These are phyloP conservation scores for Mayetiola destructor DNA, from an alignment of 2,888 invertebrate genomes.

Conservation along the genomic window DNA sequence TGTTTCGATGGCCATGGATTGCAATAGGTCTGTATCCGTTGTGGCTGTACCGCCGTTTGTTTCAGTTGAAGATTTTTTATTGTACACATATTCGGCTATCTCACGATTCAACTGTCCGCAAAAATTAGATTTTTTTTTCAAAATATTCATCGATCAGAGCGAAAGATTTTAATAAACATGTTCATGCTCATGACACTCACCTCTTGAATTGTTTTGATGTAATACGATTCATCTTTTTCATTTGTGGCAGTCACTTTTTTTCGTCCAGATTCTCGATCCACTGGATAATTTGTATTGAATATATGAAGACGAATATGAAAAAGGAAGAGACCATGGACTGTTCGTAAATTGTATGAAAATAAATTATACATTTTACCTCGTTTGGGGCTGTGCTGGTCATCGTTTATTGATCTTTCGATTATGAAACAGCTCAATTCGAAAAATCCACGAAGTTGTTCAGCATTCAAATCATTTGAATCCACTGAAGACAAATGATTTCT, in stretches of 20 bases:
- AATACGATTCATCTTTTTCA: background rate
- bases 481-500: background rate
- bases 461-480: background rate
- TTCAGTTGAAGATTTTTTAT: background rate
- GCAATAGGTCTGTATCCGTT: background rate
- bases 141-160: background rate
- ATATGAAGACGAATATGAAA: too few species aligned
- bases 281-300: background rate
- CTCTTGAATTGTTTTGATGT: constrained; percentile 12
- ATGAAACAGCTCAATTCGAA: background rate
- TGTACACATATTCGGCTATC: background rate
- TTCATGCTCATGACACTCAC: background rate
- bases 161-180: background rate
- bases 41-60: too few species aligned
- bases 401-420: background rate
- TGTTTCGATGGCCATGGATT: background rate
- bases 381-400: too few species aligned
- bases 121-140: background rate
- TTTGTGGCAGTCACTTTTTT: background rate
- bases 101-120: constrained; percentile 4
- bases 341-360: too few species aligned
- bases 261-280: too few species aligned
- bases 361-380: too few species aligned
- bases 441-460: background rate
- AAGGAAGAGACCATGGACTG: too few species aligned